Conservation (phyloP, 1,140 invertebrate genomes). For the Achatina immaculata region DNA sequence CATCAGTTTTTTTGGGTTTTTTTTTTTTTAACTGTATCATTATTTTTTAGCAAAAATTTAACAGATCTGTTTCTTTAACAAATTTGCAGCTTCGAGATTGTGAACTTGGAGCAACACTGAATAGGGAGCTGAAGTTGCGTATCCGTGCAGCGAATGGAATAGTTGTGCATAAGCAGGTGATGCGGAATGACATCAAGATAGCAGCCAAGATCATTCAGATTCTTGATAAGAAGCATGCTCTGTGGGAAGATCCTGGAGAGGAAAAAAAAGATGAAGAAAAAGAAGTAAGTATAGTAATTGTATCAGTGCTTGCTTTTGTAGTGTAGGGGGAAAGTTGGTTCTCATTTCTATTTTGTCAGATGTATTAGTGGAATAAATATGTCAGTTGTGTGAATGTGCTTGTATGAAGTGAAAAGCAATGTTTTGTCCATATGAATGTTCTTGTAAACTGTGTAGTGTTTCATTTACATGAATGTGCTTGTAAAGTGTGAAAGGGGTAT, state of each 20-base stretch:
- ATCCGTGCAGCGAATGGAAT: constrained; percentile 94
- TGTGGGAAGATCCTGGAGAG: constrained; percentile 78
- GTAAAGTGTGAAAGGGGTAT: too few relatives aligned
- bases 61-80: too few relatives aligned
- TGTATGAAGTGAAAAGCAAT: too few relatives aligned
- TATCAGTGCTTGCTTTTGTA: too few relatives aligned
- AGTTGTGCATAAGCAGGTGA: constrained; percentile 87
- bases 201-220: constrained; percentile 96
- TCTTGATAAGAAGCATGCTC: constrained; percentile 85
- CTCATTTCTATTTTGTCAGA: neutral
- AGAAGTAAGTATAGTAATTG: constrained; percentile 46
- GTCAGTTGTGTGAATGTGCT: too few relatives aligned
- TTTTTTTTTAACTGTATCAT: too few relatives aligned
- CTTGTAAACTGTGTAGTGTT: too few relatives aligned
- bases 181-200: constrained; percentile 92
- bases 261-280: constrained; percentile 66
- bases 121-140: constrained; percentile 91
- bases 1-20: too few relatives aligned
- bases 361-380: too few relatives aligned
- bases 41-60: too few relatives aligned
- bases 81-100: constrained; percentile 83
- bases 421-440: too few relatives aligned
- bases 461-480: too few relatives aligned
- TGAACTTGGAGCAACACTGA: constrained; percentile 94
- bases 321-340: neutral